These are phyloP conservation scores for Engraulis encrasicolus DNA, from an alignment of 2,113 vertebrate genomes.

Conservation along the genomic window DNA sequence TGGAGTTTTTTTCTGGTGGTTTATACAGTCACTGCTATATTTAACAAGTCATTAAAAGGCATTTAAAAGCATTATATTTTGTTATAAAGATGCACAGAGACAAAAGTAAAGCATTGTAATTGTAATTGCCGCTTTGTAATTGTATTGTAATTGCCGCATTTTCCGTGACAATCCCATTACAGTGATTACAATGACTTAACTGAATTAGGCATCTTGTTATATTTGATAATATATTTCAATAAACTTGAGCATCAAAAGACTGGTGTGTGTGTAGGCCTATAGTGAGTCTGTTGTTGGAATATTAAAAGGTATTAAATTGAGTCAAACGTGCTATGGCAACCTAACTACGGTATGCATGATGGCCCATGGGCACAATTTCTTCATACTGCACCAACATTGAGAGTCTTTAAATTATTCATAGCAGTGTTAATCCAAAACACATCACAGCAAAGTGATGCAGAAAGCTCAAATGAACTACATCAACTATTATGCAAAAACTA, in stretches of 20 bases:
- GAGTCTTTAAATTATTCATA: no score
- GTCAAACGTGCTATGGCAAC: no score
- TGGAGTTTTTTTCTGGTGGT: not conserved
- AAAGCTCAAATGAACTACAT: no score
- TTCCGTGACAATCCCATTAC: not conserved
- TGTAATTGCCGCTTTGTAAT: no score
- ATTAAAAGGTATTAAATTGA: not conserved
- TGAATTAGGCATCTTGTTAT: not conserved
- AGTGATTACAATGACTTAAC: not conserved
- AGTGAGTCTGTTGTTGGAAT: not conserved
- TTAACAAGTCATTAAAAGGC: not conserved
- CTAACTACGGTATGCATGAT: no score
- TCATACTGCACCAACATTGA: no score
- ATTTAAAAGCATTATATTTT: not conserved
- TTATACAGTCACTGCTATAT: not conserved
- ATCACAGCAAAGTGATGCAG: no score
- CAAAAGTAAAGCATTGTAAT: not conserved
- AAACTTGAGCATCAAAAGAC: not conserved
- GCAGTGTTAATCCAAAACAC: no score
- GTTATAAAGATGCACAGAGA: not conserved
- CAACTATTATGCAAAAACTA: no score
- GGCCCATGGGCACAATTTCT: no score
- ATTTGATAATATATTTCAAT: not conserved
- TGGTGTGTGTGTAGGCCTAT: not conserved
- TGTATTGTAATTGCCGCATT: no score